Evolutionary conservation across 2,113 vertebrate genomes (phyloP), one percentile per base, ranked within the genome.

Genomic region (Haemorhous mexicanus): DNA sequence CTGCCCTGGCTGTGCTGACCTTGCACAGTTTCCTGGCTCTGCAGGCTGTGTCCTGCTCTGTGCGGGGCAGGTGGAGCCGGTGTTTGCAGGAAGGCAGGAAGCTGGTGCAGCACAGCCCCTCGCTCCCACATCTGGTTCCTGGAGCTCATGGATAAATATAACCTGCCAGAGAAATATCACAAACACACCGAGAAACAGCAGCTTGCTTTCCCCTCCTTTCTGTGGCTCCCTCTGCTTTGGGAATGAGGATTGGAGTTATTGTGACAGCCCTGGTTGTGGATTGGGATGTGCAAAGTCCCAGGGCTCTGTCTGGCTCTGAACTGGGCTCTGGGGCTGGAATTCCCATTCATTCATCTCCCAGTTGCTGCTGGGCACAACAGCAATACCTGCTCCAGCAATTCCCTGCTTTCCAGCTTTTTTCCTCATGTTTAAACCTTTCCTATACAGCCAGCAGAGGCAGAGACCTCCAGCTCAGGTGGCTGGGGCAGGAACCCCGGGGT

Each of bases 401-500:
- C 39, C 7, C 18, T 41, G 30, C 49, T 64, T 78, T 23, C 37
- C 88, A 78, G 55, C 37, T 41, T 49, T 81, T 62, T 35, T 11
- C 4, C 18, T 90, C 23, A 1, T 2, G 11, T 61, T 77, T 16
- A 28, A 55, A 52, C 55, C 19, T 70, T 56, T 49, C 43, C 35
- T 27, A 0, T 2, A 2, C 32, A 76, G 28, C 12, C 58, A 43
- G 52, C 15, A 61, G 58, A n/a, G 32, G 32, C 50, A 56, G 61
- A 82, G 35, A 8, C 3, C 7, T 56, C 10, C 66, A 47, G 19
- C 67, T 66, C 19, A 7, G 58, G 62, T 47, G 35, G 35, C 32
- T 10, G 28, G 7, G 16, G 26, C 26, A 26, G 35, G 66, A 61
- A 7, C 30, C 21, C 12, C 2, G 1, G 20, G 1, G 0, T 35